Evolutionary conservation across 2,888 invertebrate species (phyloP), one percentile per base, ranked within the genome.

Genomic region (Tinea pellionella): DNA sequence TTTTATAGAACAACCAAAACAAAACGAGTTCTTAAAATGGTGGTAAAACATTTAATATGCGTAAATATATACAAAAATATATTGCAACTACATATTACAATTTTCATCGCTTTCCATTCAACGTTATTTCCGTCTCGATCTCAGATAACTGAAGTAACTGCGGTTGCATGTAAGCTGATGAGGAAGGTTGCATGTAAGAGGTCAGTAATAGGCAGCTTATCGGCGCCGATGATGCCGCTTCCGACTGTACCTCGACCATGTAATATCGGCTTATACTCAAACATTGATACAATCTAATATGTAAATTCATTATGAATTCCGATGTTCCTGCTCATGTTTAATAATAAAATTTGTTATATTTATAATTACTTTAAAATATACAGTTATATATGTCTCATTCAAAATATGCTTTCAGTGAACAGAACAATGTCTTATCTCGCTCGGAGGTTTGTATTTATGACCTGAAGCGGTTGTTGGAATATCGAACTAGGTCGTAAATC

Each of bases 191-290:
- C 59, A 59, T 59, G 59, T 13, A 41, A 16, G 59, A 59, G 30
- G 59, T 29, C 59, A 59, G 59, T 59, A 59, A 59, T 59, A 59
- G 51, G 15, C 29, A 16, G 30, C 47, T 62, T 72, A 74, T 73
- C 69, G 68, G 64, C 65, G 60, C 64, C 72, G 65, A 72, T 74
- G 77, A 75, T 75, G 78, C 74, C 71, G 71, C 74, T 73, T 74
- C 71, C 74, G 61, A 24, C 53, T 2, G 53, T 19, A 24, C 53
- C 74, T 78, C 77, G 75, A 19, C 30, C 57, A 2, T 47, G 57
- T 29, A 32, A 57, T 32, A 79, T 80, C 72, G 73, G 74, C n/a
- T 77, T 74, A 74, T 75, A 76, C 78, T 81, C 77, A 78, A 78
- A 77, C 73, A 71, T 69, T 70, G 77, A 79, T 80, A 77, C 67